A percentile compares a stretch with the other conserved stretches of the same genome.
phyloP scores from a whole-genome alignment of 2,888 invertebrate genomes.

The Camponotus fellah region DNA sequence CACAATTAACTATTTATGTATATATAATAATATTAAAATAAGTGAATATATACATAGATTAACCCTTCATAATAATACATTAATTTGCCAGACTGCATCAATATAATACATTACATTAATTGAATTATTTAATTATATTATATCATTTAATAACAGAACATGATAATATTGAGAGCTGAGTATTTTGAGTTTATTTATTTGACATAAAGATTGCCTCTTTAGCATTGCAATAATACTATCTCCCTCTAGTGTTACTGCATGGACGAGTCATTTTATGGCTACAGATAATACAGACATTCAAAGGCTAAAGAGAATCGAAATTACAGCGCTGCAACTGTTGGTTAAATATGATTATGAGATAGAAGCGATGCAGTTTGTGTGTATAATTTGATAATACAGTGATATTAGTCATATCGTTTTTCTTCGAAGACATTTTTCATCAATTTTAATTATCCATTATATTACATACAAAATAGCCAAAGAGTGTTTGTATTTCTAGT shows the following conservation, averaged over 20 bases:
- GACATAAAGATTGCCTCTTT: background rate
- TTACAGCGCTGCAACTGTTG: background rate
- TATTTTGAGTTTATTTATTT: background rate
- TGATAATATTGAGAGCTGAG: background rate
- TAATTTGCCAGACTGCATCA: background rate
- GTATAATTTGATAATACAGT: background rate
- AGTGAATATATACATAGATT: background rate
- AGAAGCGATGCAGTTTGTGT: background rate
- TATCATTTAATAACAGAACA: background rate
- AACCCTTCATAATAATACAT: conserved; percentile 15
- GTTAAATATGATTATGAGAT: background rate
- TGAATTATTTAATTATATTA: conserved; percentile 35
- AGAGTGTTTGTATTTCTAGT: background rate
- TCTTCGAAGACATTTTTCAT: background rate
- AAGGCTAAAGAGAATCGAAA: background rate
- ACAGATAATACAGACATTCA: background rate
- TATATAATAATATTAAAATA: conserved; percentile 33
- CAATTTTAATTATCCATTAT: background rate
- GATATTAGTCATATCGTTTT: background rate
- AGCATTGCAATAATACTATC: background rate
- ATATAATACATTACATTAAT: conserved; percentile 18
- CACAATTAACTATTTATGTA: conserved; percentile 33
- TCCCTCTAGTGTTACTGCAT: background rate
- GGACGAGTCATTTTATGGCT: background rate
- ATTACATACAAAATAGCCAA: conserved; percentile 12